Evolutionary conservation across 2,797 vertebrate species (phyloP), one percentile per base, ranked within the genome.

Genomic region (Iguana delicatissima): DNA sequence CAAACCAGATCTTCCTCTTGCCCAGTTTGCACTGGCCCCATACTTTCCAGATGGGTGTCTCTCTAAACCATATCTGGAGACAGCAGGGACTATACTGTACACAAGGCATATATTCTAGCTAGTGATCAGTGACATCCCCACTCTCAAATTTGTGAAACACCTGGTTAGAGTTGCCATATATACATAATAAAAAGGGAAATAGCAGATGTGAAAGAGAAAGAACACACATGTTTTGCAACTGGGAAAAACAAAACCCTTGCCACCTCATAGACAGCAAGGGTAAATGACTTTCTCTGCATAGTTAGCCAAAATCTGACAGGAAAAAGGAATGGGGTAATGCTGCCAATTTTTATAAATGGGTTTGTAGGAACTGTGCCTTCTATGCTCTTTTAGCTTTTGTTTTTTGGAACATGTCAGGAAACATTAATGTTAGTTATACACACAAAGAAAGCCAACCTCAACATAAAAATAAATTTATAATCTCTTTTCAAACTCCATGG

Each of bases 261-360:
- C 89, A 95, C 93, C 89, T 95, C 89, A 87, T 93, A 94, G 90
- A 93, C 93, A 92, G 88, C 22, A 91, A 91, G 94, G 93, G 93
- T 88, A 84, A n/a, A 26, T 29, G 26, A 62, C 50, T 90, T 88
- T 24, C 77, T 52, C 91, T 87, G 90, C 93, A 87, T 87, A 89
- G 69, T 92, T 81, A 91, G 90, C 89, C 90, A 93, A 95, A 92
- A 92, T 92, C 93, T 95, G 94, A 93, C 92, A 93, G 84, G 72
- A 12, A 93, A 80, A 69, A 94, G 94, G n/a, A 67, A 86, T 57
- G 55, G 79, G 91, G 62, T 85, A 91, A 72, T 92, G 90, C 73
- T 87, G 94, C 80, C 29, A n/a, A 26, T 86, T 88, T 91, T 80
- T 59, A 26, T 89, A 93, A 94, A 88, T 88, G 92, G 91, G 91